These are phyloP conservation scores for Drosophila nigritarsus DNA, from an alignment of 2,888 invertebrate species.

Conservation along the genomic window DNA sequence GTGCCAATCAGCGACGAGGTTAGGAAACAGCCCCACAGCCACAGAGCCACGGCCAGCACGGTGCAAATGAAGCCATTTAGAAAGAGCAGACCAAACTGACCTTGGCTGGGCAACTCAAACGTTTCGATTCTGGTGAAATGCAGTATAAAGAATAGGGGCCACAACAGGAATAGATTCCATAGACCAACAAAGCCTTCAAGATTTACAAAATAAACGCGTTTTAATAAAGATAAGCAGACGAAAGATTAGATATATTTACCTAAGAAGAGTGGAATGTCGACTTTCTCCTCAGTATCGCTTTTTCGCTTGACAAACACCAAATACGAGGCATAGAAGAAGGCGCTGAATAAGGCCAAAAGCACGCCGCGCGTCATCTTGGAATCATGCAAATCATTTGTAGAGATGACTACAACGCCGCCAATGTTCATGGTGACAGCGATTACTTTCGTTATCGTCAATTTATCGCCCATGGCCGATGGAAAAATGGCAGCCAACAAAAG, in stretches of 20 bases:
- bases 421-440: conserved; percentile 92
- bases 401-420: conserved; percentile 92
- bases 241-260: conserved; percentile 87
- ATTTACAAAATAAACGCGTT: neutral
- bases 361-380: conserved; percentile 91
- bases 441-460: conserved; percentile 94
- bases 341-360: conserved; percentile 93
- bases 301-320: conserved; percentile 94
- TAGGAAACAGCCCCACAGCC: conserved; percentile 97
- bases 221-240: neutral
- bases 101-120: conserved; percentile 93
- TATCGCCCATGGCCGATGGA: conserved; percentile 92
- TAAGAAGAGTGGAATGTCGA: conserved; percentile 98
- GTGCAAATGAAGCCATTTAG: conserved; percentile 96
- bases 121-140: conserved; percentile 93
- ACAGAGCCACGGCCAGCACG: conserved; percentile 95
- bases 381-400: conserved; percentile 90
- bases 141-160: conserved; percentile 95
- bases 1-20: conserved; percentile 96
- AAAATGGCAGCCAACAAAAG: conserved; percentile 94
- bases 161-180: conserved; percentile 93
- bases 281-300: conserved; percentile 95
- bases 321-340: conserved; percentile 95
- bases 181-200: conserved; percentile 96
- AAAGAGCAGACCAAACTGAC: conserved; percentile 92